Evolutionary conservation across 2,888 invertebrate species (phyloP).

Genomic region (Rapana venosa): DNA sequence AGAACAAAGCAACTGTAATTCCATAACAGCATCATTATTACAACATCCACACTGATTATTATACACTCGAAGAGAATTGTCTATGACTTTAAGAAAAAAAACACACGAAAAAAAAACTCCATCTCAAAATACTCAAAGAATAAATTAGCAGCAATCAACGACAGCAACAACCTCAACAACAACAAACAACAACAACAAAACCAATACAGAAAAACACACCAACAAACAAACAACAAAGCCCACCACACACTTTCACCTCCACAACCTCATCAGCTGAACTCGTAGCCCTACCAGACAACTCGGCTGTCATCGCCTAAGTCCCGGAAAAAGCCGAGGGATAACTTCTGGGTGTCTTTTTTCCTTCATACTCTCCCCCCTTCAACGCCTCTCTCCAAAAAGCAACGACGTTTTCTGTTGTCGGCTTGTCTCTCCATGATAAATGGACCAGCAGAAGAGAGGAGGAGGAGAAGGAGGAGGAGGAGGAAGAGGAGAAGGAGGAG

Average conservation of each 20-base stretch:
- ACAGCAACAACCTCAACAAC: background rate
- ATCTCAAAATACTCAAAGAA: too few relatives aligned
- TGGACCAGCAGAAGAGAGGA: background rate
- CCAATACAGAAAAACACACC: background rate
- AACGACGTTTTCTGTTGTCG: slow-evolving; percentile 6
- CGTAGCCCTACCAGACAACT: too few relatives aligned
- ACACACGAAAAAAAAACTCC: too few relatives aligned
- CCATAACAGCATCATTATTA: too few relatives aligned
- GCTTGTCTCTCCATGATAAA: slow-evolving; percentile 28
- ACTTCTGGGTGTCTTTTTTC: slow-evolving; percentile 10
- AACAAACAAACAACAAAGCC: background rate
- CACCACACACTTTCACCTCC: background rate
- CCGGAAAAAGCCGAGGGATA: slow-evolving; percentile 36
- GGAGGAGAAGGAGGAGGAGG: slow-evolving; percentile 15
- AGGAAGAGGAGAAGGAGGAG: background rate
- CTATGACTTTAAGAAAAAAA: too few relatives aligned
- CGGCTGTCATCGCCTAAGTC: background rate
- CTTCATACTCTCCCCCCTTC: background rate
- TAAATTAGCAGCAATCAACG: too few relatives aligned
- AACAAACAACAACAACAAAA: background rate
- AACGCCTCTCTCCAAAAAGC: background rate
- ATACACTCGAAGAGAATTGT: too few relatives aligned
- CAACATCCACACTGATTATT: too few relatives aligned
- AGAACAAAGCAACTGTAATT: too few relatives aligned
- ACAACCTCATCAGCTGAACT: background rate